Evolutionary conservation across 2,888 invertebrate species (phyloP).

Genomic region (Epinotia bilunana): DNA sequence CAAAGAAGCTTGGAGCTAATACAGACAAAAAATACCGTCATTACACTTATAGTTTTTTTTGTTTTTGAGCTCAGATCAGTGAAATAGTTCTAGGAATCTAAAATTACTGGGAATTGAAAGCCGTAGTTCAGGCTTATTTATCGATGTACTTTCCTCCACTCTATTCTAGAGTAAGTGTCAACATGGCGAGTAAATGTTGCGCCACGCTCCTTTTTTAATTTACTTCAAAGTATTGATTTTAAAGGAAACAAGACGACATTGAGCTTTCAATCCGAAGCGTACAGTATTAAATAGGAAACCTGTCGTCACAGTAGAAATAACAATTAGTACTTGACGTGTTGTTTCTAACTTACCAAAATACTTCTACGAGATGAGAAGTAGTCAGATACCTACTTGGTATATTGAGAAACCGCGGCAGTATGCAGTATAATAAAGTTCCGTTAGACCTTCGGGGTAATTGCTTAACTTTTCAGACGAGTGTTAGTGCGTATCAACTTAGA

Average conservation of each 20-base stretch:
- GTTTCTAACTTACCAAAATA: neutral
- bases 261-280: conserved; percentile 15
- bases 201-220: conserved; percentile 4
- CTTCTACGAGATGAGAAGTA: neutral
- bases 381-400: neutral
- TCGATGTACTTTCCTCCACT: neutral
- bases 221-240: conserved; percentile 12
- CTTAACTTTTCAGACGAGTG: too few relatives aligned
- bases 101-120: neutral
- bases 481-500: too few relatives aligned
- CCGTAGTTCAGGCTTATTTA: neutral
- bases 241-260: conserved; percentile 1
- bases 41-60: neutral
- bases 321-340: neutral
- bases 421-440: neutral
- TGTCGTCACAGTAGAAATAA: neutral
- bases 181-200: neutral
- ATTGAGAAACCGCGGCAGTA: neutral
- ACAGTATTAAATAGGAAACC: conserved; percentile 11
- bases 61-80: neutral
- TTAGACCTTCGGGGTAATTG: too few relatives aligned
- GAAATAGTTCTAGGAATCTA: neutral
- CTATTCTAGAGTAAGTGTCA: conserved; percentile 8
- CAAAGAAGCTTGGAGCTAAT: neutral
- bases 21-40: neutral